These are phyloP conservation scores for Chitala chitala DNA, from an alignment of 2,113 vertebrate genomes.

Conservation along the genomic window DNA sequence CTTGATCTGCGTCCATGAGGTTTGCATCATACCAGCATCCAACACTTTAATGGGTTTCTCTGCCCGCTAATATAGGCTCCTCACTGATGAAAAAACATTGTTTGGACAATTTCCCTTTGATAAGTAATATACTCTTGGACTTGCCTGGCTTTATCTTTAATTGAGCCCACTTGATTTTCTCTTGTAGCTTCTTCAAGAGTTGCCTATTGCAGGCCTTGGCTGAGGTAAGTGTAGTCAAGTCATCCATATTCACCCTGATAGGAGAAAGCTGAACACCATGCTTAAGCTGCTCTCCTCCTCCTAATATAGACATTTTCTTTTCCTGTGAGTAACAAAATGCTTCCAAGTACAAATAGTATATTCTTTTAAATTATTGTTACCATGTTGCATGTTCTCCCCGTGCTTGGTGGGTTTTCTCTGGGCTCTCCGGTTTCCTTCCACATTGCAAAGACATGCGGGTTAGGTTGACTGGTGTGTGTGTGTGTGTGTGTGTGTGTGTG, in stretches of 20 bases:
- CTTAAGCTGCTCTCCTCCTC: neutral
- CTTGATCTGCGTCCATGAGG: slow-evolving; percentile 22
- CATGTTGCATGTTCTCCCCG: no score
- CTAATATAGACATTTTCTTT: no score
- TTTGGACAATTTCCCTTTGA: slow-evolving; percentile 10
- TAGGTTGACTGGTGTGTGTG: no score
- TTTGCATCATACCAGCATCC: slow-evolving; percentile 19
- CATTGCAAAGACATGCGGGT: no score
- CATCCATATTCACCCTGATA: neutral
- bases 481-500: no score
- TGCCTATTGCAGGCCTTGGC: slow-evolving; percentile 15
- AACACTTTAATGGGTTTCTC: slow-evolving; percentile 25
- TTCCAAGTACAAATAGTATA: no score
- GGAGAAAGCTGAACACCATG: neutral
- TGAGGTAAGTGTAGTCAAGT: slow-evolving; percentile 7
- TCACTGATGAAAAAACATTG: slow-evolving; percentile 10
- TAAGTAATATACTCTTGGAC: slow-evolving; percentile 18
- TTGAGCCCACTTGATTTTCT: slow-evolving; percentile 11
- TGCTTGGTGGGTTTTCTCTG: no score
- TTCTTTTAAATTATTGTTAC: no score
- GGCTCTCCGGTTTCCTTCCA: no score
- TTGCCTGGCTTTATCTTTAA: slow-evolving; percentile 20
- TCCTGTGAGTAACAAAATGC: no score
- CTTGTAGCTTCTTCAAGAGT: slow-evolving; percentile 15
- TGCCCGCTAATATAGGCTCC: slow-evolving; percentile 13